phyloP scores from a whole-genome alignment of 2,797 vertebrate genomes.

The Crypturellus tataupa region DNA sequence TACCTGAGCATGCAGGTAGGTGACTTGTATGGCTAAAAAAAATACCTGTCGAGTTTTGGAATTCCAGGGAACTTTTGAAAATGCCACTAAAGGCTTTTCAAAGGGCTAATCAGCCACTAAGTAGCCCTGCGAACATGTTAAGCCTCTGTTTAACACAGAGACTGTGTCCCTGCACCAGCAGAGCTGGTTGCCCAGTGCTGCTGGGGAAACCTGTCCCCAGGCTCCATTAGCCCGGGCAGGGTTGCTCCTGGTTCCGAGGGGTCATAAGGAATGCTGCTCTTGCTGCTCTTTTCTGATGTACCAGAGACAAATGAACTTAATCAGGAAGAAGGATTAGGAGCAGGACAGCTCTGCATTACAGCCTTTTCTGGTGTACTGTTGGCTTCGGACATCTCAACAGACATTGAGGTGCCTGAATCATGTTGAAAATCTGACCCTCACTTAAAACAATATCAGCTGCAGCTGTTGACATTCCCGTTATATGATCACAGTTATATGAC shows the following conservation, averaged over 20 bases:
- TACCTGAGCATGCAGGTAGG: not conserved
- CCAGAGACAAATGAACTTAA: not conserved
- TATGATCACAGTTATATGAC: not conserved
- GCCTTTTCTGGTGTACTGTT: not conserved
- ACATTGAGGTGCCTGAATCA: not conserved
- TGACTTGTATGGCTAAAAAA: not conserved
- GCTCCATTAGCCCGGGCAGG: not conserved
- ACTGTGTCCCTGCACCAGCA: not conserved
- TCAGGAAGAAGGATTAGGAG: not conserved
- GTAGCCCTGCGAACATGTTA: not conserved
- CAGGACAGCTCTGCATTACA: not conserved
- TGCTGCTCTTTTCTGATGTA: not conserved
- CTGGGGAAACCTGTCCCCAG: not conserved
- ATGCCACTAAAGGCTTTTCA: not conserved
- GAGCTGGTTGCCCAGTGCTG: not conserved
- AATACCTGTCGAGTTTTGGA: not conserved
- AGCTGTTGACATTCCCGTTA: not conserved
- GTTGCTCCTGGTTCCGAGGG: fast-evolving
- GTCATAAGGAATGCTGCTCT: not conserved
- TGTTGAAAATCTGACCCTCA: not conserved
- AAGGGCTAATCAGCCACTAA: not conserved
- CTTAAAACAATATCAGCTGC: not conserved
- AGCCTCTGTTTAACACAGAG: not conserved
- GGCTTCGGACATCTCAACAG: not conserved
- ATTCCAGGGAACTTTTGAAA: not conserved